These are phyloP conservation scores for Nymphalis polychloros DNA, from an alignment of 2,888 invertebrate genomes.

Conservation along the genomic window DNA sequence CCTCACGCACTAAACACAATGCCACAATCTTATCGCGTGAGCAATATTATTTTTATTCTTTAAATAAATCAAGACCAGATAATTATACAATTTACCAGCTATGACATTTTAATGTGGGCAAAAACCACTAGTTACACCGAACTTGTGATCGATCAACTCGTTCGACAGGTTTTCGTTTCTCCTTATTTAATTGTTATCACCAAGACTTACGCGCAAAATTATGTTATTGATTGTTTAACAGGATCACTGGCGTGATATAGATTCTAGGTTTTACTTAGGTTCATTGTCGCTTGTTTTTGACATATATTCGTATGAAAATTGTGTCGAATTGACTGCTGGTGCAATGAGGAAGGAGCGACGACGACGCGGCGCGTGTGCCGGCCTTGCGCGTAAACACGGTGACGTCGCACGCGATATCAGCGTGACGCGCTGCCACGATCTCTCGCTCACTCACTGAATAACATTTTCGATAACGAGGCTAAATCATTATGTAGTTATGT, in stretches of 20 bases:
- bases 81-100: conserved; percentile 51
- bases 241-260: conserved; percentile 12
- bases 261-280: not conserved
- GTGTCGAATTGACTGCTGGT: conserved; percentile 27
- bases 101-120: conserved; percentile 49
- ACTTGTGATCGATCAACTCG: conserved; percentile 31
- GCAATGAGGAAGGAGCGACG: conserved; percentile 58
- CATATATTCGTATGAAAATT: conserved; percentile 7
- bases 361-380: conserved; percentile 51
- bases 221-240: conserved; percentile 25
- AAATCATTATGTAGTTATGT: conserved; percentile 11
- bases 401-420: conserved; percentile 66
- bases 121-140: conserved; percentile 29
- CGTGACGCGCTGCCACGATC: conserved; percentile 54
- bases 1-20: conserved; percentile 9
- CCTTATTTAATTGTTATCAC: conserved; percentile 33
- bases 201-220: conserved; percentile 29
- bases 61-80: conserved; percentile 39
- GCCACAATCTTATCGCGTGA: conserved; percentile 34
- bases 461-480: conserved; percentile 31
- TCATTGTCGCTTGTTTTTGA: not conserved
- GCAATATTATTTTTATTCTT: conserved; percentile 39
- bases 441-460: conserved; percentile 36
- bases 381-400: conserved; percentile 57
- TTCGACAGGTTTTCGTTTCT: conserved; percentile 32